Evolutionary conservation across 2,113 vertebrate species (phyloP), one percentile per base, ranked within the genome.

Genomic region (Corvus hawaiiensis): DNA sequence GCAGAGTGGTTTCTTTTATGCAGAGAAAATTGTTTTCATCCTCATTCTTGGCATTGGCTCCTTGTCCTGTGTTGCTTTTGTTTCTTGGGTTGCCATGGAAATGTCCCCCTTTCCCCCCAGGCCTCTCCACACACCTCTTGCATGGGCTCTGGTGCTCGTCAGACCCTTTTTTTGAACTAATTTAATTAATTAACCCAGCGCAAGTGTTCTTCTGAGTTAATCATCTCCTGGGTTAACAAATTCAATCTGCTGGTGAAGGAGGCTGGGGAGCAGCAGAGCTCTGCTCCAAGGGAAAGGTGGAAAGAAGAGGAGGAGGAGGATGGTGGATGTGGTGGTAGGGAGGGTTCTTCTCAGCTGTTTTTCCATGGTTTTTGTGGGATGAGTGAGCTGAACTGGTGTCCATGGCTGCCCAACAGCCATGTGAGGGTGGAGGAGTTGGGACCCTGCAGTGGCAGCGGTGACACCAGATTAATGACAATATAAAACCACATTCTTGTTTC

Each of bases 41-140:
- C 82, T 79, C 46, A 28, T 90, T 88, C 93, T 94, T 96, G 92
- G 95, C 95, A 67, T 94, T 90, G 94, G 83, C 95, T 75, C 75
- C 78, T 62, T 69, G 90, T 74, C 88, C 93, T 95, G 92, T 94
- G 96, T 95, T 94, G 75, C 90, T 84, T 94, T 96, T 96, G 94
- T 95, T 96, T 90, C 90, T 74, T 63, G 52, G 86, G 93, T 94
- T 95, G 94, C 96, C 89, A 97, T 96, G 95, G 96, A 96, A 96
- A 97, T 96, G 94, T 94, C 96, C 94, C 95, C 82, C 89, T 90
- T 74, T 92, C 85, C 79, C 85, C 72, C 92, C 79, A 94, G 89
- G 69, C 79, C 68, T 96, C 90, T 95, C 91, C 93, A 75, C 28
- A 32, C 15, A 76, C 80, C 91, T 96, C 91, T 73, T 86, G 59